Evolutionary conservation across 2,797 vertebrate species (phyloP).

Genomic region (Acanthurus tractus): DNA sequence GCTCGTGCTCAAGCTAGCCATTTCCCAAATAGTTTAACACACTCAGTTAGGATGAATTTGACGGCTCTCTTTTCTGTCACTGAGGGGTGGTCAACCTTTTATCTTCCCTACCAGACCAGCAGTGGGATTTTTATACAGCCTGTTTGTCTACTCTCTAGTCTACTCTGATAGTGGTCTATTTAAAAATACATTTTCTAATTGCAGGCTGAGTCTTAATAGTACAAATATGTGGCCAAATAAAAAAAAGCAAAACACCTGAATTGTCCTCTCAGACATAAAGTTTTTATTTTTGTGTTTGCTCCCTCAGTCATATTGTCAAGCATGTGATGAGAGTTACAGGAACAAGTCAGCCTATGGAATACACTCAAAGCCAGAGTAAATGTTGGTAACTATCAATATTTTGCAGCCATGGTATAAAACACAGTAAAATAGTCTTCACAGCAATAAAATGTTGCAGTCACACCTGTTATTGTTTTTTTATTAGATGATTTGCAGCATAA

Average conservation of each 20-base stretch:
- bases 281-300: too few relatives aligned
- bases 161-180: background rate
- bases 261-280: background rate
- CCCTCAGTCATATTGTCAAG: background rate
- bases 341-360: background rate
- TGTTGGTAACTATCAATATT: background rate
- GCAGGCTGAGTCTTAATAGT: background rate
- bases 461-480: background rate
- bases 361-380: background rate
- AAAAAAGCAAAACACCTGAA: background rate
- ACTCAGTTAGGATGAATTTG: background rate
- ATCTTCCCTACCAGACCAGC: constrained; percentile 1
- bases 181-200: background rate
- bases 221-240: background rate
- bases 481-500: background rate
- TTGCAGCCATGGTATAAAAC: background rate
- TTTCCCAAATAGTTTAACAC: background rate
- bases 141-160: background rate
- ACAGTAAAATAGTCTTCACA: background rate
- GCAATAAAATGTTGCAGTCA: background rate
- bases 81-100: constrained; percentile 11
- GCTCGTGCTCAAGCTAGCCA: background rate
- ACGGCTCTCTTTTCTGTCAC: background rate
- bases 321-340: background rate
- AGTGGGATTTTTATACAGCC: background rate